A percentile compares a stretch with the other conserved stretches of the same genome.
Conservation (phyloP, 2,113 vertebrate species). For the Notarius lentiginosus region DNA sequence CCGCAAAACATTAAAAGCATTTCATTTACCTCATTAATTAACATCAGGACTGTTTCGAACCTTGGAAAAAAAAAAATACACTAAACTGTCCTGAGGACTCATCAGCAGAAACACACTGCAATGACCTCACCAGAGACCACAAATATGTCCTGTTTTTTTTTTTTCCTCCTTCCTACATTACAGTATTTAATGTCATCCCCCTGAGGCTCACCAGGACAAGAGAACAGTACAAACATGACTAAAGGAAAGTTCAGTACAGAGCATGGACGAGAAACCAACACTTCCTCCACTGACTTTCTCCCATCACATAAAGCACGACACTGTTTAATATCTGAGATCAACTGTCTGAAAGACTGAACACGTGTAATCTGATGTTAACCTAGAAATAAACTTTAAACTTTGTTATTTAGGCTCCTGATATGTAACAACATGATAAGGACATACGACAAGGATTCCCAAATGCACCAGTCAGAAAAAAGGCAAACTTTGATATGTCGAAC, state of each 20-base stretch:
- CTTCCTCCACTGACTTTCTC: neutral
- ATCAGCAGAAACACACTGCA: neutral
- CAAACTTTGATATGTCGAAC: neutral
- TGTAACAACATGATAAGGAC: neutral
- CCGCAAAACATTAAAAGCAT: neutral
- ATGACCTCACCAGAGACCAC: neutral
- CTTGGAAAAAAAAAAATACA: neutral
- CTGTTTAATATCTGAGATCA: neutral
- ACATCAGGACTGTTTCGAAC: neutral
- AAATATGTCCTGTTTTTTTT: neutral
- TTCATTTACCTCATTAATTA: neutral
- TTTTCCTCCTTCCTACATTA: neutral
- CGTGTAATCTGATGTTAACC: neutral
- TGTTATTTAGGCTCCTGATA: neutral
- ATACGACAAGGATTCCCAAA: neutral
- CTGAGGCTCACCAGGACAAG: neutral
- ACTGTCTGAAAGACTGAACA: neutral
- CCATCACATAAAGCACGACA: neutral
- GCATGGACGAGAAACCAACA: neutral
- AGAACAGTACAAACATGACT: slow-evolving; percentile 37
- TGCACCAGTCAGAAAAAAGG: neutral
- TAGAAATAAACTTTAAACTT: neutral
- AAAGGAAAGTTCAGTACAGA: neutral
- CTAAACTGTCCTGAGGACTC: neutral
- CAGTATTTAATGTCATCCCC: slow-evolving; percentile 7